A percentile compares a stretch with the other conserved stretches of the same genome.
Evolutionary conservation across 2,888 invertebrate genomes (phyloP).

Genomic region (Tetrapedia diversipes): DNA sequence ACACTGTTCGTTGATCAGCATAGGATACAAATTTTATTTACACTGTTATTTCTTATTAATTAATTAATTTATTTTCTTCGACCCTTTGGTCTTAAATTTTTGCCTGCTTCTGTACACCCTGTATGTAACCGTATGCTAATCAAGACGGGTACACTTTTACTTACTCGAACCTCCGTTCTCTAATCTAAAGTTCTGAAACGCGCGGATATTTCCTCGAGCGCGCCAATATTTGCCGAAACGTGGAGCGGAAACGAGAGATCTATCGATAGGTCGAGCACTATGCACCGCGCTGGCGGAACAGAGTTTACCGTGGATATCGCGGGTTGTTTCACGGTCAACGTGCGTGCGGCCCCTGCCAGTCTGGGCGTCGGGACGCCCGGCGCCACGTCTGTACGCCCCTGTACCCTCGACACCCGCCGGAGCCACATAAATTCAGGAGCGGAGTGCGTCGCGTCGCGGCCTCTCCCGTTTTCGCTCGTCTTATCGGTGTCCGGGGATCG

Average conservation of each 20-base stretch:
- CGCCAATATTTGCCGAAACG: neutral
- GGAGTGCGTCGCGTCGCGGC: constrained; percentile 30
- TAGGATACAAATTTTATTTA: too few relatives aligned
- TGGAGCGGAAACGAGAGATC: neutral
- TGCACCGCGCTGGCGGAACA: neutral
- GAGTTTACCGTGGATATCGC: constrained; percentile 21
- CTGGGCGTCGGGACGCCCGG: constrained; percentile 78
- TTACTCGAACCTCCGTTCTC: too few relatives aligned
- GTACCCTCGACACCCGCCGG: constrained; percentile 54
- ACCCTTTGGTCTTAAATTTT: too few relatives aligned
- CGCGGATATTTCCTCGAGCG: neutral
- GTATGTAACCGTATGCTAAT: too few relatives aligned
- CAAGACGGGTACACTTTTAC: too few relatives aligned
- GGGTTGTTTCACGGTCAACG: constrained; percentile 77
- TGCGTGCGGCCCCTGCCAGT: constrained; percentile 78
- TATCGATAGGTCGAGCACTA: constrained; percentile 7
- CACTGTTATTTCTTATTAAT: too few relatives aligned
- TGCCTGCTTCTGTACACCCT: too few relatives aligned
- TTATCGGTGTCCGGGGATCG: constrained; percentile 62
- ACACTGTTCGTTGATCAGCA: too few relatives aligned
- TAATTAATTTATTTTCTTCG: too few relatives aligned
- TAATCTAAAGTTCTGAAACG: neutral
- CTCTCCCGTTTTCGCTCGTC: constrained; percentile 64
- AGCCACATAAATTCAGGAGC: constrained; percentile 68
- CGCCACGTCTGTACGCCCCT: constrained; percentile 72